phyloP scores from a whole-genome alignment of 53 echinoderm and acorn worm species.

The Patiria pectinifera region DNA sequence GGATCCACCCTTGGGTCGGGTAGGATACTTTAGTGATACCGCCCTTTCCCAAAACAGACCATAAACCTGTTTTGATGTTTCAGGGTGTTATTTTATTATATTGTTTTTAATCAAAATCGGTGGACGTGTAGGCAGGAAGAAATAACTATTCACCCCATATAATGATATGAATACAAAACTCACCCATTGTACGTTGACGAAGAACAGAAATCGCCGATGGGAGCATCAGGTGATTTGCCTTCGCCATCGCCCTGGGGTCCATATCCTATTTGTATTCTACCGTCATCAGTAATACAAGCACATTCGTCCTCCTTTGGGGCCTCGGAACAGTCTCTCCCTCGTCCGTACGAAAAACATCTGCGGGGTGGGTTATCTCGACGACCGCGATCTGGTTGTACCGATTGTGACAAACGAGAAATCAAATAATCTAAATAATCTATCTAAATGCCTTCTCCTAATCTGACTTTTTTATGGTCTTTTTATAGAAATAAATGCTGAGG shows the following conservation, averaged over 20 bases:
- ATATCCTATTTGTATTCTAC: background rate
- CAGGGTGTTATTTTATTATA: too few species aligned
- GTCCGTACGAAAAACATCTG: background rate
- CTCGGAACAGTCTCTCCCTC: background rate
- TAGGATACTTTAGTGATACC: too few species aligned
- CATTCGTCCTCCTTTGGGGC: conserved; percentile 19
- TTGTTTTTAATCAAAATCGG: too few species aligned
- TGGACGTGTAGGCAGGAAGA: too few species aligned
- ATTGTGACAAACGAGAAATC: background rate
- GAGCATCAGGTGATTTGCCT: background rate
- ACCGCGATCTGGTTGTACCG: background rate
- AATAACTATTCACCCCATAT: too few species aligned
- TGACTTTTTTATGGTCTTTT: too few species aligned
- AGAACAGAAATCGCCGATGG: background rate
- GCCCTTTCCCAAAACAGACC: too few species aligned
- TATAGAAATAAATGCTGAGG: too few species aligned
- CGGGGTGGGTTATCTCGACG: background rate
- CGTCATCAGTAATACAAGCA: conserved; percentile 4
- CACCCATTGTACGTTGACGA: background rate
- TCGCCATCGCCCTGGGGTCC: background rate
- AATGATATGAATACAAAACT: background rate
- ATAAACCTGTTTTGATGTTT: too few species aligned
- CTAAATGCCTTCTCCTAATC: background rate
- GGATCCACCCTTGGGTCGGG: too few species aligned
- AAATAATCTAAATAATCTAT: background rate